Conservation (phyloP, 2,888 invertebrate species). For the Heliothis peltigera region DNA sequence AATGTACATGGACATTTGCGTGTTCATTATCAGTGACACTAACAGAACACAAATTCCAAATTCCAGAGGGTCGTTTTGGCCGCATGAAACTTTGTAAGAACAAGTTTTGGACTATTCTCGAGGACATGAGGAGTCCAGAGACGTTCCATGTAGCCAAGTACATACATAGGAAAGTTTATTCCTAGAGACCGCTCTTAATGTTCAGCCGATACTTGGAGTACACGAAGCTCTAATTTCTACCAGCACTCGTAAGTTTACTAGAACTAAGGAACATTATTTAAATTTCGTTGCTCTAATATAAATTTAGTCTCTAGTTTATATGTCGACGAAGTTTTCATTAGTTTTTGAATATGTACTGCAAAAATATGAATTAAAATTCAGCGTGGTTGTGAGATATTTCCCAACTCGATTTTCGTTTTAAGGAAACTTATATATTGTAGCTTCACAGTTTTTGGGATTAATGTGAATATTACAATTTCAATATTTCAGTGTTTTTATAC, state of each 20-base stretch:
- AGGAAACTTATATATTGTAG: too few species aligned
- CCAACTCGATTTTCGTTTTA: too few species aligned
- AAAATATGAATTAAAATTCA: too few species aligned
- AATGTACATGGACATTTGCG: not conserved
- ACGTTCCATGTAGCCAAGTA: slow-evolving; percentile 27
- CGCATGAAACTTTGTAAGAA: slow-evolving; percentile 9
- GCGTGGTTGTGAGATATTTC: too few species aligned
- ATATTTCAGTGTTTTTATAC: too few species aligned
- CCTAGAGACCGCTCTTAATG: slow-evolving; percentile 25
- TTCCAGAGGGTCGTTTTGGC: slow-evolving; percentile 5
- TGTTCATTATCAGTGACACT: slow-evolving; percentile 3
- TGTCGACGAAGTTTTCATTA: not conserved
- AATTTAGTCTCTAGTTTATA: not conserved
- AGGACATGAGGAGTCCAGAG: slow-evolving; percentile 15
- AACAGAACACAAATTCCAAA: not conserved
- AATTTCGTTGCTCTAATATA: not conserved
- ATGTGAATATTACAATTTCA: too few species aligned
- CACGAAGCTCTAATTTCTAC: not conserved
- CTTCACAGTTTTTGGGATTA: too few species aligned
- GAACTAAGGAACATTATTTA: not conserved
- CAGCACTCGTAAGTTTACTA: not conserved
- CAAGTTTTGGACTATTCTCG: slow-evolving; percentile 12
- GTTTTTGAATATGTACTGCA: not conserved
- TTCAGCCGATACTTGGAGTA: slow-evolving; percentile 18
- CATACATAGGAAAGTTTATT: slow-evolving; percentile 49